Percentiles rank a stretch among this genome's conserved stretches.
phyloP scores from a whole-genome alignment of 2,113 vertebrate genomes.

The Indicator indicator region DNA sequence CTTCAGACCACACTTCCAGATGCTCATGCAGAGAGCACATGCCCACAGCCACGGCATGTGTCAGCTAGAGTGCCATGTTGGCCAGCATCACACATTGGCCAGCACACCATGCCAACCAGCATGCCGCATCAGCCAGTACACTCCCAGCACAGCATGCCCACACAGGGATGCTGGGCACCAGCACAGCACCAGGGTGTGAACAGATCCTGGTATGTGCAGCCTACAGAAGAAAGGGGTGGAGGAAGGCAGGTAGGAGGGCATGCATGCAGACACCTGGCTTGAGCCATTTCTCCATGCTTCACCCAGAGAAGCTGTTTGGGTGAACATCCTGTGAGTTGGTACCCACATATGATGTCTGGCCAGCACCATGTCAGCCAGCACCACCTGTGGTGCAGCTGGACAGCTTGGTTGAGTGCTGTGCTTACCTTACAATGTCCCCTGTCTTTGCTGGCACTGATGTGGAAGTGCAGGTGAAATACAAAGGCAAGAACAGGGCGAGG shows the following conservation, averaged over 20 bases:
- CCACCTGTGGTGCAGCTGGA: neutral
- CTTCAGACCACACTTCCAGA: neutral
- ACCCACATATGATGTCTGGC: neutral
- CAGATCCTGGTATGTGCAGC: neutral
- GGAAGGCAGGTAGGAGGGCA: neutral
- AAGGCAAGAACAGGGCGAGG: neutral
- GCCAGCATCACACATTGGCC: no score
- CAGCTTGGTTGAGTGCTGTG: rapidly evolving
- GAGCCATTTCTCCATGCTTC: neutral
- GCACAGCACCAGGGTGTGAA: rapidly evolving
- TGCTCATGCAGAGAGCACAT: rapidly evolving
- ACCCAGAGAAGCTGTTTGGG: neutral
- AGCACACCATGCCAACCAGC: neutral
- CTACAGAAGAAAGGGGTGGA: neutral
- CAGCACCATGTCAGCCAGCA: neutral
- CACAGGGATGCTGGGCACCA: rapidly evolving
- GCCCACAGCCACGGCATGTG: rapidly evolving
- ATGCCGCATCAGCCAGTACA: rapidly evolving
- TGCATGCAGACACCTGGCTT: no score
- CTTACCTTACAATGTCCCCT: neutral
- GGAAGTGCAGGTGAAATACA: neutral
- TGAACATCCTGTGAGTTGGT: neutral
- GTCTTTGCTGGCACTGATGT: neutral
- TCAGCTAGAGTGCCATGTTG: neutral
- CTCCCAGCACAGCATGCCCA: neutral